These are phyloP conservation scores for Palythoa grandiflora DNA, from an alignment of 92 coral and sea anemone species.

Conservation along the genomic window DNA sequence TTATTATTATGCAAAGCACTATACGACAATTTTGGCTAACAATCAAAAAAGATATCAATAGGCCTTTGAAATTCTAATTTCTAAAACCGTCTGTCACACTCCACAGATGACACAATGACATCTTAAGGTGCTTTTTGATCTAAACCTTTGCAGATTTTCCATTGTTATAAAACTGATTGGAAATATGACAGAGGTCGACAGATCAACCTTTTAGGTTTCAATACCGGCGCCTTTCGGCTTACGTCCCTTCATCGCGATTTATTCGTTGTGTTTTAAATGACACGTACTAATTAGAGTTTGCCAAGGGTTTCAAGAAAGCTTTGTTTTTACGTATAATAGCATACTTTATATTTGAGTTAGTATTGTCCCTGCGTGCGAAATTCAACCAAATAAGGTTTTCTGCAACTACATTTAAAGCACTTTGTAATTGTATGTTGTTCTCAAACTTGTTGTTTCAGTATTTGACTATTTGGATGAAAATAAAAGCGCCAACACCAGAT, in stretches of 20 bases:
- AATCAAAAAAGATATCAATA: conserved; percentile 4
- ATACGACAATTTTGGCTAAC: conserved; percentile 5
- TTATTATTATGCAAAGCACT: conserved; percentile 19
- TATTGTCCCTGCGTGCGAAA: background rate
- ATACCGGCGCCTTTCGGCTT: background rate
- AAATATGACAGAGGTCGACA: background rate
- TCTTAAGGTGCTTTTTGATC: background rate
- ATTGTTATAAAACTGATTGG: background rate
- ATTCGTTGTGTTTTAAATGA: background rate
- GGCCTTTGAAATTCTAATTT: background rate
- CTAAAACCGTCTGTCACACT: conserved; percentile 1
- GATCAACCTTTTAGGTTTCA: background rate
- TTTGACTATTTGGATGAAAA: background rate
- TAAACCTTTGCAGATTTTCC: background rate
- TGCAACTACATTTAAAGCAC: background rate
- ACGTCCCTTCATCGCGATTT: background rate
- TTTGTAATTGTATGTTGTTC: background rate
- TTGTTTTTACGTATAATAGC: background rate
- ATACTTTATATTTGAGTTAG: background rate
- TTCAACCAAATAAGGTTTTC: conserved; percentile 6
- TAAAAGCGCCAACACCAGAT: background rate
- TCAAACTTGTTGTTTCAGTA: background rate
- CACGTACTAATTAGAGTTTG: background rate
- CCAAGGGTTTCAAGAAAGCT: background rate
- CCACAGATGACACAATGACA: background rate